Base-by-base conservation (phyloP, 1,140 invertebrate species). In the Tetramorium alpestre region DNA sequence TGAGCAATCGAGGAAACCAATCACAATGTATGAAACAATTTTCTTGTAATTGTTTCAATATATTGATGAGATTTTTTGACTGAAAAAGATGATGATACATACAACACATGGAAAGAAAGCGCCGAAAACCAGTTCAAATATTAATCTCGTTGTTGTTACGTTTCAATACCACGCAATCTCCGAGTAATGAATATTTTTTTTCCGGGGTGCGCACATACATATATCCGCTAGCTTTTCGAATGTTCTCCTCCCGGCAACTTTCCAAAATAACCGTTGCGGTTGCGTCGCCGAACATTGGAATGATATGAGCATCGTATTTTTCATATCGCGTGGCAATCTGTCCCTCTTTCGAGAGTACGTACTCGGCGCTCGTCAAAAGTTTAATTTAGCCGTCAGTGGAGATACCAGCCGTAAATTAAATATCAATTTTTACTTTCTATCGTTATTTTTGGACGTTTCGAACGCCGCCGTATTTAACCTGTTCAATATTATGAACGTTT, bases 121-220 rank as follows among this genome's bases (percentile, higher is more conserved):
- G 2, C 38, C 16, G 51, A 25, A 90, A 84, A 75, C 80, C 54
- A 44, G 54, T 28, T 7, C 54, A 84, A 89, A 91, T 88, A 90
- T 90, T 90, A 88, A 73, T 88, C 58, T 81, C 72, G 72, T 78
- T 75, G 47, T 65, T 44, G 56, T 81, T 69, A 41, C 47, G 56
- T 85, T 85, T 75, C 88, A 72, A 90, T 89, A 72, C 41, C 58
- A 25, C 80, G 86, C 84, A 84, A 88, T 90, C 70, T 84, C 38
- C 60, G 62, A 84, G 44, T 88, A 90, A 90, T 90, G 80, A 90
- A 90, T 90, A 67, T 89, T 89, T 90, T 85, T 65, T 87, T 90
- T 49, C 75, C n/a, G 25, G 33, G 3, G 4, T 38, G 38, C 16
- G 47, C 7, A 47, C 41, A 47, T 65, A 18, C 56, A 44, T 25